Evolutionary conservation across 2,113 vertebrate genomes (phyloP), one percentile per base, ranked within the genome.

Genomic region (Pygoscelis adeliae): DNA sequence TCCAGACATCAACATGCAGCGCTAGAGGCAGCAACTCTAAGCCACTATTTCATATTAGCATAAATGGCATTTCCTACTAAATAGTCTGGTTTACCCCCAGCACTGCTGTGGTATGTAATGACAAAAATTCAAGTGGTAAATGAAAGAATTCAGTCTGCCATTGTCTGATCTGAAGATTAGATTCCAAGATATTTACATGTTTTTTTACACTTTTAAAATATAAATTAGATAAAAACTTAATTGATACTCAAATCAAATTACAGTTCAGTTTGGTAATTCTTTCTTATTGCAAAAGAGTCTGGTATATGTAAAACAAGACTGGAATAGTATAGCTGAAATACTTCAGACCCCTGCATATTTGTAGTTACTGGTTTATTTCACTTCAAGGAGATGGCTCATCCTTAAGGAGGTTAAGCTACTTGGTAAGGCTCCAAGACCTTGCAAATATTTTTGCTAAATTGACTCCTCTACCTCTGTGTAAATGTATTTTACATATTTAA

Each of bases 381-480:
- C 11, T 91, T 76, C 15, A n/a, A 82, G 50, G 32, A 58, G 10
- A 19, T 52, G 17, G 22, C 10, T 74, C 30, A 59, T 73, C 16
- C 22, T 67, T 55, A 56, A 44, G 11, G 36, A 63, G 4, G 11
- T 38, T 87, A 84, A 91, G 9, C 42, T 55, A 56, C 34, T 46
- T 0, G 0, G 6, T 55, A 70, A 83, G 4, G 6, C 19, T 87
- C 6, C 14, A 83, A 76, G 36, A 58, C 29, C 9, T 52, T 53
- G 15, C 25, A 87, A 78, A 85, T 44, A 47, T 61, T 76, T 91
- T 55, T 27, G 58, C 30, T 36, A 52, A 50, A 19, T 13, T 83
- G 32, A 21, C 38, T 92, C 15, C 8, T 83, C 38, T 53, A 66
- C 9, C 27, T 69, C 18, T 83, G 15, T 53, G 25, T 38, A n/a